Percentiles rank a stretch among this genome's conserved stretches.
phyloP scores from a whole-genome alignment of 2,113 vertebrate species.

The Siniperca knerii region DNA sequence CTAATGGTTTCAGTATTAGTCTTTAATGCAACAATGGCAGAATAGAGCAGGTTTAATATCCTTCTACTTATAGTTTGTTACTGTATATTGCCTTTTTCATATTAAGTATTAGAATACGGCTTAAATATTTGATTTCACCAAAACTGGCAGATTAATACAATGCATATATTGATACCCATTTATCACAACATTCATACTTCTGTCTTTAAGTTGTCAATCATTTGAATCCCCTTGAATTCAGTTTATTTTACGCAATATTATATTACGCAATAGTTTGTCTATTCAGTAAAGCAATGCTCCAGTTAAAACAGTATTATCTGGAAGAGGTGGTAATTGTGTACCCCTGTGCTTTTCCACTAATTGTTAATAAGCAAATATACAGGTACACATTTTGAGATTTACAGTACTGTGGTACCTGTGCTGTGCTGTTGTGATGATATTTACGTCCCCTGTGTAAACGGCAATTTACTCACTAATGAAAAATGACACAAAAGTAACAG shows the following conservation, averaged over 20 bases:
- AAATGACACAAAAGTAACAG: neutral
- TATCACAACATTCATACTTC: neutral
- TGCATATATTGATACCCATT: neutral
- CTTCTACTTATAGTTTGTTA: neutral
- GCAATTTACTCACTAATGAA: neutral
- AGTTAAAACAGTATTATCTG: neutral
- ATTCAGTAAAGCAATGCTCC: too few species aligned
- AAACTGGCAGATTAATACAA: too few species aligned
- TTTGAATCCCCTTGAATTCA: too few species aligned
- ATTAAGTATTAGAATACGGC: neutral
- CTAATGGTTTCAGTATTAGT: slow-evolving; percentile 23
- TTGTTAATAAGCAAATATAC: too few species aligned
- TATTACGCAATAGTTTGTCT: neutral
- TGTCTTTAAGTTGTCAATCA: too few species aligned
- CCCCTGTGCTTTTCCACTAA: neutral
- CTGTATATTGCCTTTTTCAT: neutral
- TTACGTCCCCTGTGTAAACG: neutral
- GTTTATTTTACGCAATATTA: neutral
- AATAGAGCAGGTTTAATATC: neutral
- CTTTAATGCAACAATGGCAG: neutral
- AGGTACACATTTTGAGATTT: neutral
- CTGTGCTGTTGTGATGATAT: neutral
- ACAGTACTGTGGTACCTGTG: neutral
- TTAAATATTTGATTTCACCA: neutral
- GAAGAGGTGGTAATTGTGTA: neutral